These are phyloP conservation scores for Alouatta palliata DNA, from an alignment of 2,113 vertebrate genomes.

Conservation along the genomic window DNA sequence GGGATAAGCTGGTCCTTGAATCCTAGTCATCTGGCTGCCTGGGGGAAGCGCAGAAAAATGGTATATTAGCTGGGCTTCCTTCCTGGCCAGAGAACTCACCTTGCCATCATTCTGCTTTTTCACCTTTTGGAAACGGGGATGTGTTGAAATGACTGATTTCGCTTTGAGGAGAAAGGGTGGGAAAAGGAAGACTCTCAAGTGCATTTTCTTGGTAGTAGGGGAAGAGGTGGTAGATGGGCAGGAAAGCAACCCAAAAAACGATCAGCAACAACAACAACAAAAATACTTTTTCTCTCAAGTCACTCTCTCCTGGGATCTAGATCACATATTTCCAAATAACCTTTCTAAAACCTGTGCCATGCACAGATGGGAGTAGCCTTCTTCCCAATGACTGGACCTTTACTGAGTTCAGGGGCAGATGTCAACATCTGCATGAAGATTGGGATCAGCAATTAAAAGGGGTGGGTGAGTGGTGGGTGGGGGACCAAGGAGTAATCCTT, in stretches of 20 bases:
- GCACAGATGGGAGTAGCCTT: background rate
- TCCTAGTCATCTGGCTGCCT: background rate
- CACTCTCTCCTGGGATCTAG: background rate
- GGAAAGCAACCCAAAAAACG: background rate
- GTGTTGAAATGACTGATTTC: background rate
- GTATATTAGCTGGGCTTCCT: background rate
- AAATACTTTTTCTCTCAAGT: conserved; percentile 22
- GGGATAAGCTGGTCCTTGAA: background rate
- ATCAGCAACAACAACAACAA: background rate
- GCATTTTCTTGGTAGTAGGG: conserved; percentile 1
- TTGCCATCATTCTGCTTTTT: background rate
- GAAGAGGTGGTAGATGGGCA: background rate
- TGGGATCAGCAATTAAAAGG: background rate
- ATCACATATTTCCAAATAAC: background rate
- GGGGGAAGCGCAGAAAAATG: background rate
- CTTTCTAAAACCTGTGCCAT: background rate
- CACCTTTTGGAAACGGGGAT: background rate
- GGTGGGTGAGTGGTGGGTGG: background rate
- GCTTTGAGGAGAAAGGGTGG: background rate
- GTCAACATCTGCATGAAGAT: conserved; percentile 38
- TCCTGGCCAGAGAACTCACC: background rate
- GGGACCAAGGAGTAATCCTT: background rate
- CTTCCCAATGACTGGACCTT: background rate
- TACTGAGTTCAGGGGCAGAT: background rate
- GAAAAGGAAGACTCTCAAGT: background rate